Conservation (phyloP, 2,113 vertebrate species). For the Loxodonta africana region DNA sequence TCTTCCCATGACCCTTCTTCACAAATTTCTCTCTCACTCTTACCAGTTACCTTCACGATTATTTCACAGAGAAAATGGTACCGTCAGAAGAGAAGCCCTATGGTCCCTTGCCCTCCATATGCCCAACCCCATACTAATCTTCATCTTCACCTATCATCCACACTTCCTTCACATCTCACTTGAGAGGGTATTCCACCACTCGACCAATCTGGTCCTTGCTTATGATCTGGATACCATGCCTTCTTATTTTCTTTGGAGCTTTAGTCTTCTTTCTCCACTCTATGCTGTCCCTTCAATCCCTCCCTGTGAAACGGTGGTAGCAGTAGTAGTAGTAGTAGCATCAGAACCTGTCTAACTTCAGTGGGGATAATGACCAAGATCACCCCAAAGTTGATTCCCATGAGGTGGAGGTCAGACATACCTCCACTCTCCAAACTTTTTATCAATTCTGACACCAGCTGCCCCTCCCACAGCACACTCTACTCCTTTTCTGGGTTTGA, state of each 20-base stretch:
- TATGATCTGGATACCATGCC: not conserved
- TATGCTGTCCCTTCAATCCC: not conserved
- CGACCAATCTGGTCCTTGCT: not conserved
- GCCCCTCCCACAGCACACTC: too few species aligned
- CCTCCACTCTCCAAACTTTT: too few species aligned
- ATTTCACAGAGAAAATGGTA: too few species aligned
- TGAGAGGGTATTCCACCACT: not conserved
- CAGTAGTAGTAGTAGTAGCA: too few species aligned
- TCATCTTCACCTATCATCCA: not conserved
- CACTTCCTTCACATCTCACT: not conserved
- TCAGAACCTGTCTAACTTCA: too few species aligned
- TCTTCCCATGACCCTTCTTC: not conserved
- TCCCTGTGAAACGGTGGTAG: too few species aligned
- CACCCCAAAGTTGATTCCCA: too few species aligned
- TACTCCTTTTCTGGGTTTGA: too few species aligned
- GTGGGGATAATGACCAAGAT: too few species aligned
- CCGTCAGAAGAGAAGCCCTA: not conserved
- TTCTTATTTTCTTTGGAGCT: not conserved
- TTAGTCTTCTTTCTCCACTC: not conserved
- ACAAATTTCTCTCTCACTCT: not conserved
- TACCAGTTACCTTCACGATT: too few species aligned
- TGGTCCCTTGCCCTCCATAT: not conserved
- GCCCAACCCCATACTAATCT: not conserved
- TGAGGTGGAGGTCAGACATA: too few species aligned
- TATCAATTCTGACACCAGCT: too few species aligned